Evolutionary conservation across 2,113 vertebrate genomes (phyloP), one percentile per base, ranked within the genome.

Genomic region (Thymallus thymallus): DNA sequence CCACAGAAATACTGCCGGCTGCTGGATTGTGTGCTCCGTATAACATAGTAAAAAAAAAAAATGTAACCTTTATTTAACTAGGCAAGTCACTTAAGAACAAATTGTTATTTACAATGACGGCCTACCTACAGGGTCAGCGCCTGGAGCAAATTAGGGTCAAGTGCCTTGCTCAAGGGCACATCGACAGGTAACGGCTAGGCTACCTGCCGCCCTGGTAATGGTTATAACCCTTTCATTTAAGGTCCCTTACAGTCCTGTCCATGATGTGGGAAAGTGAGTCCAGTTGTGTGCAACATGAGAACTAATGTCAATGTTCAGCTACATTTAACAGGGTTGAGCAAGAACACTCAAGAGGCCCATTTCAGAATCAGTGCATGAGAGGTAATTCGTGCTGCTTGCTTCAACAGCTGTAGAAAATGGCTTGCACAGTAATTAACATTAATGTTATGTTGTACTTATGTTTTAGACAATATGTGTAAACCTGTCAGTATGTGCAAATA

Each of bases 1-100:
- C 82, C 86, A 79, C 85, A 87, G 82, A 89, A 90, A 87, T 78
- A 84, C 69, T 63, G 73, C 48, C 1, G 26, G 26, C 26, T 29
- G 3, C 26, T 35, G 30, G 51, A 63, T 80, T 65, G 63, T 70
- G 62, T 29, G 32, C 41, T 74, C 65, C 58, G 64, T 22, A 23
- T n/a, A n/a, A n/a, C n/a, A n/a, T n/a, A n/a, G n/a, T n/a, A n/a
- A n/a, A n/a, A n/a, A n/a, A n/a, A n/a, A n/a, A n/a, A n/a, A n/a
- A n/a, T n/a, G n/a, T n/a, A n/a, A n/a, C n/a, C n/a, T n/a, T n/a
- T n/a, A n/a, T n/a, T n/a, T n/a, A n/a, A n/a, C n/a, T n/a, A n/a
- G n/a, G n/a, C n/a, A n/a, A n/a, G n/a, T n/a, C n/a, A n/a, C n/a
- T n/a, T n/a, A n/a, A n/a, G n/a, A n/a, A n/a, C n/a, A n/a, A n/a